Conservation (phyloP, 2,113 vertebrate species). For the Brienomyrus brachyistius region DNA sequence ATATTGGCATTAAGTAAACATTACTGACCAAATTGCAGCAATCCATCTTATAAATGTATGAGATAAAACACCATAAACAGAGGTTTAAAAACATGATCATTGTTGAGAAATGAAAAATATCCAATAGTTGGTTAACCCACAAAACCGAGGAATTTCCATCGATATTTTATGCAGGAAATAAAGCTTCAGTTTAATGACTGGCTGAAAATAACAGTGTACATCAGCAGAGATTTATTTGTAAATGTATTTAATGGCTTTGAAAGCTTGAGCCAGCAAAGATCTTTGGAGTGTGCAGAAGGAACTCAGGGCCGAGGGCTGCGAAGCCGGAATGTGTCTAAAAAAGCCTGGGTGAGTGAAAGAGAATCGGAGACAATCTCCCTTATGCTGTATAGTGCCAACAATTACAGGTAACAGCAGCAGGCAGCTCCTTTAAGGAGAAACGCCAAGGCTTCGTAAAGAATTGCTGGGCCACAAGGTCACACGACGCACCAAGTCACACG, state of each 20-base stretch:
- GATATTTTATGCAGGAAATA: constrained; percentile 2
- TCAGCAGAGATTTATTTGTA: background rate
- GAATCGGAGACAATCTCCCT: background rate
- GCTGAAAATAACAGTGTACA: background rate
- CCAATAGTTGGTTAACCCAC: background rate
- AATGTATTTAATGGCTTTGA: background rate
- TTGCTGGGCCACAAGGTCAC: background rate
- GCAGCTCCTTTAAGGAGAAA: background rate
- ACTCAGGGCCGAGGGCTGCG: background rate
- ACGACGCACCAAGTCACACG: background rate
- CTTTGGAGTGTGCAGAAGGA: background rate
- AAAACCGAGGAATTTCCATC: background rate
- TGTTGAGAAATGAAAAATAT: background rate
- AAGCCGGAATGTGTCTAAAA: background rate
- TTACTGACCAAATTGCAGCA: background rate
- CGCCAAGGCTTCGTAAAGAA: background rate
- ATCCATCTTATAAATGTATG: background rate
- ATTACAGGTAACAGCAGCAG: background rate
- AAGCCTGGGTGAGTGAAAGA: background rate
- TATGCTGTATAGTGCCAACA: background rate
- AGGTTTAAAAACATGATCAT: background rate
- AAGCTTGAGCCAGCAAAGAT: background rate
- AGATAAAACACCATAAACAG: background rate
- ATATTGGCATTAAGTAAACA: background rate
- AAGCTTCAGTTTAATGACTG: background rate